These are phyloP conservation scores for Parnassius mnemosyne DNA, from an alignment of 2,888 invertebrate species.

Conservation along the genomic window DNA sequence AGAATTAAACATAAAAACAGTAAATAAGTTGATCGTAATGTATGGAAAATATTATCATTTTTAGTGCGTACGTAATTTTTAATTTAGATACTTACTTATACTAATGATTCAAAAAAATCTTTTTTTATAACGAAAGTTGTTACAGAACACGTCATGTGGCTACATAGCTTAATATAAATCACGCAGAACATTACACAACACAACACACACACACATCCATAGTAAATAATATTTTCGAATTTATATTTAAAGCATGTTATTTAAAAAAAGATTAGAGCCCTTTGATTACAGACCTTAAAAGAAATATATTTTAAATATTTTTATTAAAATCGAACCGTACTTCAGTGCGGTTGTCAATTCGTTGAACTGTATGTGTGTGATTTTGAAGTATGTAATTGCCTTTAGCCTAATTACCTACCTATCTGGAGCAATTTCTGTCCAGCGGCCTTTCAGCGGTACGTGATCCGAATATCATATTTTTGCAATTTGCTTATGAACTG, in stretches of 20 bases:
- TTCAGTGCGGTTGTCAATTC: slow-evolving; percentile 43
- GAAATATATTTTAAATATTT: slow-evolving; percentile 9
- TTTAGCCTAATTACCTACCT: slow-evolving; percentile 39
- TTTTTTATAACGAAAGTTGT: no score
- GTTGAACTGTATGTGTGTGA: slow-evolving; percentile 44
- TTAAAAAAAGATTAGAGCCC: slow-evolving; percentile 9
- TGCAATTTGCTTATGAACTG: slow-evolving; percentile 46
- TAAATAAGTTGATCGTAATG: no score
- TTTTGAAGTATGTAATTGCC: slow-evolving; percentile 41
- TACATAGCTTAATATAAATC: background rate
- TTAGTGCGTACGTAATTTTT: no score
- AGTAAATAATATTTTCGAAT: slow-evolving; percentile 9
- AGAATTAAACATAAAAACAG: no score
- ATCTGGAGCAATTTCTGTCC: slow-evolving; percentile 48
- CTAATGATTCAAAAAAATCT: no score
- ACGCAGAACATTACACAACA: no score
- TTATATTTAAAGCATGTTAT: slow-evolving; percentile 2
- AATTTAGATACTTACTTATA: no score
- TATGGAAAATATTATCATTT: no score
- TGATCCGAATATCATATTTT: slow-evolving; percentile 59
- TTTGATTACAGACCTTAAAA: slow-evolving; percentile 4
- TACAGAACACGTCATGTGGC: background rate
- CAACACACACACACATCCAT: no score
- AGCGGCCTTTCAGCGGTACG: slow-evolving; percentile 42
- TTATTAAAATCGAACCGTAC: slow-evolving; percentile 36